These are phyloP conservation scores for Siphamia tubifer DNA, from an alignment of 2,113 vertebrate species.

Conservation along the genomic window DNA sequence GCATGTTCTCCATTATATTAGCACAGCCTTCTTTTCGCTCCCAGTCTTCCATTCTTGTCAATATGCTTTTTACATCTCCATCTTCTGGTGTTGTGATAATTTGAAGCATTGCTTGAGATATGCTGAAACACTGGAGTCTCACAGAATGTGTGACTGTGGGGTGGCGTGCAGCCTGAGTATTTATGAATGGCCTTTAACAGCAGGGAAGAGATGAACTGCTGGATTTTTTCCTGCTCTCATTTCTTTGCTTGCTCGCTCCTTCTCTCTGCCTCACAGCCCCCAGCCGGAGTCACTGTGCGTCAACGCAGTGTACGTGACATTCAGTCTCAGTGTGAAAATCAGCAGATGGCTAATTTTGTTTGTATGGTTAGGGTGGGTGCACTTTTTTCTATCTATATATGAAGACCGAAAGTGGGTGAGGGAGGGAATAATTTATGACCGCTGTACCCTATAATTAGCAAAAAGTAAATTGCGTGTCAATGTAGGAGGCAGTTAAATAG, in stretches of 20 bases:
- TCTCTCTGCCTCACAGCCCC: not conserved
- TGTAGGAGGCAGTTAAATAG: constrained; percentile 62
- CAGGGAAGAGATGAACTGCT: constrained; percentile 53
- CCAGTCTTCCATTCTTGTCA: constrained; percentile 25
- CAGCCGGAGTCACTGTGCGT: not conserved
- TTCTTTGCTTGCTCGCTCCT: constrained; percentile 1
- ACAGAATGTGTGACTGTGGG: constrained; percentile 31
- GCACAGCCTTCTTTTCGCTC: not conserved
- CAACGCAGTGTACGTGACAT: constrained; percentile 34
- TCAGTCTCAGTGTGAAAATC: constrained; percentile 54
- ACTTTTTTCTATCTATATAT: constrained; percentile 29
- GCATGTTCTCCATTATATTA: constrained; percentile 4
- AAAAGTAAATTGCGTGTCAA: constrained; percentile 74
- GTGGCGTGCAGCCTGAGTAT: constrained; percentile 40
- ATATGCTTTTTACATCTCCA: constrained; percentile 33
- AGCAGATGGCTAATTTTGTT: constrained; percentile 63
- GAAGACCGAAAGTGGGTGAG: constrained; percentile 21
- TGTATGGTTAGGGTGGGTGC: constrained; percentile 30
- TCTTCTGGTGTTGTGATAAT: constrained; percentile 22
- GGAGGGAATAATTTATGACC: constrained; percentile 72
- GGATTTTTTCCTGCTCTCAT: constrained; percentile 42
- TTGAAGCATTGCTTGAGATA: constrained; percentile 28
- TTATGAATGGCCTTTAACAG: constrained; percentile 66
- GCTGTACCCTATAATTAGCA: constrained; percentile 75
- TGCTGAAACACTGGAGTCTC: constrained; percentile 15